Evolutionary conservation across 2,797 vertebrate species (phyloP).

Genomic region (Sparus aurata): DNA sequence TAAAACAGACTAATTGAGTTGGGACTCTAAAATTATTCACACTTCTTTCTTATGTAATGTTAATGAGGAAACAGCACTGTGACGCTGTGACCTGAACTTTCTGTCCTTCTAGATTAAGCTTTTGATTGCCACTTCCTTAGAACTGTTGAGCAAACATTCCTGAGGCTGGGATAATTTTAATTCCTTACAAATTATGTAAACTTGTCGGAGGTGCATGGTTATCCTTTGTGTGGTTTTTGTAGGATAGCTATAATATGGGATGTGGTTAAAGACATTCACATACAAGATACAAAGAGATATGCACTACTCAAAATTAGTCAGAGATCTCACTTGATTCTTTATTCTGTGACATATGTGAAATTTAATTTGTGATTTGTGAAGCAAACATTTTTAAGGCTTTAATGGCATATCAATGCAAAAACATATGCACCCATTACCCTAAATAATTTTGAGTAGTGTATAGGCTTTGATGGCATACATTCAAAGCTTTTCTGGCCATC

Average conservation of each 20-base stretch:
- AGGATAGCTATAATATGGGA: not conserved
- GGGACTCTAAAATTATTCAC: slow-evolving; percentile 49
- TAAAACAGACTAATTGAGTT: slow-evolving; percentile 53
- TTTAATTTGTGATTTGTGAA: no score
- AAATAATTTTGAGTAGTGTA: no score
- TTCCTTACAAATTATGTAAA: not conserved
- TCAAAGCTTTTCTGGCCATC: no score
- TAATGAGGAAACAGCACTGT: slow-evolving; percentile 35
- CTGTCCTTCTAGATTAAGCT: not conserved
- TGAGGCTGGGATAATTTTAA: not conserved
- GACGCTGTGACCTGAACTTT: slow-evolving; percentile 23
- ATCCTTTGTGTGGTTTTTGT: not conserved
- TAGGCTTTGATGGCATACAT: no score
- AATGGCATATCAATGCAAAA: no score
- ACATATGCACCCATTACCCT: no score
- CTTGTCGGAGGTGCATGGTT: not conserved
- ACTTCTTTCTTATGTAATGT: slow-evolving; percentile 20
- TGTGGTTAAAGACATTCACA: not conserved
- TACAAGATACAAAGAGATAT: no score
- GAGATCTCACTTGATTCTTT: no score
- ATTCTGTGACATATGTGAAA: no score
- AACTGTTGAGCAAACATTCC: not conserved
- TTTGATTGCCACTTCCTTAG: not conserved
- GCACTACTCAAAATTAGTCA: no score
- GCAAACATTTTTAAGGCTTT: no score